phyloP scores from a whole-genome alignment of 2,888 invertebrate genomes.

The Patella caerulea region DNA sequence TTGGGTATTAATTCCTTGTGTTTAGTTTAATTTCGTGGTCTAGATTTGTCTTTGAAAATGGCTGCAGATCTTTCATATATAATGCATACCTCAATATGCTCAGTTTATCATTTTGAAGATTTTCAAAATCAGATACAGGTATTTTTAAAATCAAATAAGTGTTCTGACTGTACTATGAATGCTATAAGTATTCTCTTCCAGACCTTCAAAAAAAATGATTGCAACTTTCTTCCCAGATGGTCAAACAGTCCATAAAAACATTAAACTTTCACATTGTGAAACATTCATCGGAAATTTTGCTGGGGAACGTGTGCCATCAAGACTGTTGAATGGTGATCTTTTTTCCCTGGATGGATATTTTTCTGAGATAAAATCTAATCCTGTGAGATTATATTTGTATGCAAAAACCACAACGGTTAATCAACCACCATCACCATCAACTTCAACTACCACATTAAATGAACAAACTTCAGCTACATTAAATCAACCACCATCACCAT shows the following conservation, averaged over 20 bases:
- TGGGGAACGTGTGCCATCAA: neutral
- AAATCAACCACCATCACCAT: too few relatives aligned
- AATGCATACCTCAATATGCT: too few relatives aligned
- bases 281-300: neutral
- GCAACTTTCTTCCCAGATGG: neutral
- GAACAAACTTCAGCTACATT: neutral
- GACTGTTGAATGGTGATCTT: neutral
- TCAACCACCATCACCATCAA: neutral
- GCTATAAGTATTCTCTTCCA: neutral
- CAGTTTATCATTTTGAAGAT: too few relatives aligned
- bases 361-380: neutral
- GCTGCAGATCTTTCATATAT: too few relatives aligned
- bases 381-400: neutral
- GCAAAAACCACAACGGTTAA: neutral
- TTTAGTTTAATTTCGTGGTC: too few relatives aligned
- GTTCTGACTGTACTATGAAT: too few relatives aligned
- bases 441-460: neutral
- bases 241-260: neutral
- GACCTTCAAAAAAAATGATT: neutral
- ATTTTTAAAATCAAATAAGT: too few relatives aligned
- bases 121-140: too few relatives aligned
- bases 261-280: neutral
- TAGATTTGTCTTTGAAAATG: too few relatives aligned
- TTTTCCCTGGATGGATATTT: neutral
- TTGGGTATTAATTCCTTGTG: too few relatives aligned